phyloP scores from a whole-genome alignment of 2,113 vertebrate species.

The Rynchops niger region DNA sequence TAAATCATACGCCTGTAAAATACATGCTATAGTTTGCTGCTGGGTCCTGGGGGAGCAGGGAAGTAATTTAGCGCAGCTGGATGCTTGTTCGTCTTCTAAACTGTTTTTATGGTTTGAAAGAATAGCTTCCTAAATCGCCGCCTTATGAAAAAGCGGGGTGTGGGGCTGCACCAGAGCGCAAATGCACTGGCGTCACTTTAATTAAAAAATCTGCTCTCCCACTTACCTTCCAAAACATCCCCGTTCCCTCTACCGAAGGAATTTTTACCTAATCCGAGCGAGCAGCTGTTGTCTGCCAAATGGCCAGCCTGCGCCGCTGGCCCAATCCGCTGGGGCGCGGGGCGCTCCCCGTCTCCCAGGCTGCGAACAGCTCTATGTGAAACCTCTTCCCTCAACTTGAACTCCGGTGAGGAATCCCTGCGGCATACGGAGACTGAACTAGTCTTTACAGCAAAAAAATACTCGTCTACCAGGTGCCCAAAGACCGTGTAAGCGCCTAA shows the following conservation, averaged over 20 bases:
- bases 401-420: background rate
- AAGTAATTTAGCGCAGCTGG: slow-evolving; percentile 52
- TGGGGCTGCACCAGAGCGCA: background rate
- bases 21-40: slow-evolving; percentile 9
- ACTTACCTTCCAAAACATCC: background rate
- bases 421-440: fast-evolving
- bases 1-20: slow-evolving; percentile 33
- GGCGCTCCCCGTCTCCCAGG: background rate
- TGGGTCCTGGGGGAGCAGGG: background rate
- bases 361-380: background rate
- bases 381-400: slow-evolving; percentile 41
- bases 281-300: slow-evolving; percentile 39
- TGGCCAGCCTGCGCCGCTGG: background rate
- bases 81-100: background rate
- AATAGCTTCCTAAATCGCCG: background rate
- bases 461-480: background rate
- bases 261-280: background rate
- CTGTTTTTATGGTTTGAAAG: background rate
- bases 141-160: background rate
- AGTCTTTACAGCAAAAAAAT: background rate
- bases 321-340: background rate
- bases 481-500: fast-evolving
- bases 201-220: slow-evolving; percentile 7
- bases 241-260: background rate
- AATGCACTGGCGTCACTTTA: background rate